Evolutionary conservation across 2,113 vertebrate species (phyloP).

Genomic region (Scomber japonicus): DNA sequence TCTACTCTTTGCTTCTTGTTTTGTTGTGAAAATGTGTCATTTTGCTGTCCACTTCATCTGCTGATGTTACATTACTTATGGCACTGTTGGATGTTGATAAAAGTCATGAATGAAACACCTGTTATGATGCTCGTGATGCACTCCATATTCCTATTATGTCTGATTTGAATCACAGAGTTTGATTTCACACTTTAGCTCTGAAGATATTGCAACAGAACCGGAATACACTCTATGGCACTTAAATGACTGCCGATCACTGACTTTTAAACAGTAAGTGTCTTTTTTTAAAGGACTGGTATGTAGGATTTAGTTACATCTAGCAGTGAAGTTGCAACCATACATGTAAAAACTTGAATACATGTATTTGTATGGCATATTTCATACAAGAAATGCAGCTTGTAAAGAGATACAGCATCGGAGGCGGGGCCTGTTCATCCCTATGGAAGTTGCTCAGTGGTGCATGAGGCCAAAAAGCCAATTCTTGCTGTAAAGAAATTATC

Average conservation of each 20-base stretch:
- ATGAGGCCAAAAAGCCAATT: no score
- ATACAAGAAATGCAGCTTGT: no score
- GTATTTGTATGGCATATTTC: no score
- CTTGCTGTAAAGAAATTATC: no score
- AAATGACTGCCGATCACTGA: not conserved
- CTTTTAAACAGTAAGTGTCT: no score
- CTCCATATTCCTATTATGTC: not conserved
- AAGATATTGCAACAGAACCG: not conserved
- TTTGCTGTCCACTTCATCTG: not conserved
- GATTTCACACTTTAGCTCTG: not conserved
- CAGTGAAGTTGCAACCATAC: no score
- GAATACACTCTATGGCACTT: not conserved
- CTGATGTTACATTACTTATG: not conserved
- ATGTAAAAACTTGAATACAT: no score
- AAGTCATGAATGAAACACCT: not conserved
- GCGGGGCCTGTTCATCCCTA: no score
- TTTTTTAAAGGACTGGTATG: no score
- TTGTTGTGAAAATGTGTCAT: not conserved
- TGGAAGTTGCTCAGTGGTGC: no score
- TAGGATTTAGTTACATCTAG: no score
- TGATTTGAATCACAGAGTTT: not conserved
- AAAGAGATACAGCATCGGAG: no score
- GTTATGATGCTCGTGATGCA: not conserved
- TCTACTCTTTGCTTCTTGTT: not conserved
- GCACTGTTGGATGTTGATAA: not conserved